Conservation (phyloP, 2,113 vertebrate species). For the Callipepla squamata region DNA sequence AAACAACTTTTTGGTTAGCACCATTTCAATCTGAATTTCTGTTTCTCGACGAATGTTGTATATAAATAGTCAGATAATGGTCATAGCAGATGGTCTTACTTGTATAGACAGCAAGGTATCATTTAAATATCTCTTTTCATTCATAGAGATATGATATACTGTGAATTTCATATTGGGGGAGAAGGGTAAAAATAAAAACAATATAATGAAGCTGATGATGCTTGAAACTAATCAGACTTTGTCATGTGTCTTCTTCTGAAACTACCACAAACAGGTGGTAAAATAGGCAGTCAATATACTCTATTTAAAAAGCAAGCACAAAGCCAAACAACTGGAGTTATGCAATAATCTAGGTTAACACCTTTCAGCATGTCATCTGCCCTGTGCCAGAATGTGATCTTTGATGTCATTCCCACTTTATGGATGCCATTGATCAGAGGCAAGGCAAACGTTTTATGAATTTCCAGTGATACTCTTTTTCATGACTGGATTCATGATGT, state of each 20-base stretch:
- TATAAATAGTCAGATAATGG: neutral
- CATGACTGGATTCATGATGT: fast-evolving
- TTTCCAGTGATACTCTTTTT: fast-evolving
- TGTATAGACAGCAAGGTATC: neutral
- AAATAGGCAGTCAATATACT: neutral
- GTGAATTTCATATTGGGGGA: neutral
- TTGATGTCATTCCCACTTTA: fast-evolving
- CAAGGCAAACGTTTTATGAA: fast-evolving
- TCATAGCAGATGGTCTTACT: neutral
- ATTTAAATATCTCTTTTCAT: neutral
- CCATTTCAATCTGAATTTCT: neutral
- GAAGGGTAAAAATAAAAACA: neutral
- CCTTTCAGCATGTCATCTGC: neutral
- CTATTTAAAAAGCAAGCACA: neutral
- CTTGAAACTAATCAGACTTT: neutral
- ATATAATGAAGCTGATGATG: neutral
- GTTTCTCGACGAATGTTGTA: neutral
- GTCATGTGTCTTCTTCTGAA: neutral
- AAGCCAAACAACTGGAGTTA: neutral
- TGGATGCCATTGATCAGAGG: fast-evolving
- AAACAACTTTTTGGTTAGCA: neutral
- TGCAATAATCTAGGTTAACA: neutral
- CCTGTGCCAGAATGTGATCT: neutral
- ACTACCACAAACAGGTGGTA: neutral
- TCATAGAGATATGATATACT: neutral